Conservation (phyloP, 2,113 vertebrate genomes). For the Macaca nemestrina region DNA sequence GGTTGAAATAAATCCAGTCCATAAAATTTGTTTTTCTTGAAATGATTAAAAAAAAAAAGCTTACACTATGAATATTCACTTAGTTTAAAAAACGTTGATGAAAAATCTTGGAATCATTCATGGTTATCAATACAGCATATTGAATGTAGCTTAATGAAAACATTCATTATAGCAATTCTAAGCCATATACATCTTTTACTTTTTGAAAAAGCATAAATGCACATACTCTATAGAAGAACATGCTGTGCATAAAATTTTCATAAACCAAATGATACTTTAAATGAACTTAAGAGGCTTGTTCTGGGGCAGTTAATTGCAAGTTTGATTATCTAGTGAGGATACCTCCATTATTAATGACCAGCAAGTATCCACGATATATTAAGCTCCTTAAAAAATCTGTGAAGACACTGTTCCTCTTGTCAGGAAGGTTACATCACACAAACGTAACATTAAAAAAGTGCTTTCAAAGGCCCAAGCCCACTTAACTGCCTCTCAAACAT, state of each 20-base stretch:
- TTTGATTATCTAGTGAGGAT: neutral
- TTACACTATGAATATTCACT: slow-evolving; percentile 25
- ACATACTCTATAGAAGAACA: neutral
- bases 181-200: neutral
- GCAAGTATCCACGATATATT: neutral
- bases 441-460: neutral
- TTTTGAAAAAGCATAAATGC: neutral
- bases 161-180: slow-evolving; percentile 1
- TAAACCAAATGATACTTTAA: slow-evolving; percentile 22
- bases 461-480: neutral
- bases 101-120: slow-evolving; percentile 44
- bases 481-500: neutral
- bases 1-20: neutral
- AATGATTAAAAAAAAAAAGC: neutral
- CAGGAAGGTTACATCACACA: neutral
- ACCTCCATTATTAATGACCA: neutral
- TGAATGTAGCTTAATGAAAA: slow-evolving; percentile 30
- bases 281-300: neutral
- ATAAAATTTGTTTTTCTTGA: neutral
- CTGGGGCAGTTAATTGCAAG: neutral
- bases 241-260: neutral
- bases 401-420: neutral
- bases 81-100: neutral
- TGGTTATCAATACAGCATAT: slow-evolving; percentile 12
- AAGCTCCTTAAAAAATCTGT: neutral